Conservation (phyloP, 1,140 invertebrate species). For the Tetramorium simillimum region DNA sequence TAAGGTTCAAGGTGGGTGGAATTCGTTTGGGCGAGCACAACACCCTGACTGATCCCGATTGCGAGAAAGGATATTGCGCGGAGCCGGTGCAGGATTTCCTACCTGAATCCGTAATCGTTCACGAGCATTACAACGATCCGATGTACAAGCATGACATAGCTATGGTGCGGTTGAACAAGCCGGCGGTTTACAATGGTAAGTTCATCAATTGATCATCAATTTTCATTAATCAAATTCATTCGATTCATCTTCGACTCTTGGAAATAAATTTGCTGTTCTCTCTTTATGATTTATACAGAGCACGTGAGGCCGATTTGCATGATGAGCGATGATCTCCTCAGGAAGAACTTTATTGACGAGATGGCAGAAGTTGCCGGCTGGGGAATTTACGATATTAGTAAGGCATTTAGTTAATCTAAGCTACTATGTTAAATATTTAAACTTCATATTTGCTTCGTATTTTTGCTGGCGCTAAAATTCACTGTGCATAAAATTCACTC, state of each 20-base stretch:
- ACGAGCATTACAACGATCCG: slow-evolving; percentile 87
- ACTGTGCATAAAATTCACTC: no score
- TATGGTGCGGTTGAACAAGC: slow-evolving; percentile 86
- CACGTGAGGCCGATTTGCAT: slow-evolving; percentile 88
- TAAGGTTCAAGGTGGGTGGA: slow-evolving; percentile 81
- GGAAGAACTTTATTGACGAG: slow-evolving; percentile 79
- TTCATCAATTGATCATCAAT: slow-evolving; percentile 10
- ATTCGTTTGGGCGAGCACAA: slow-evolving; percentile 88
- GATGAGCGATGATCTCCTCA: slow-evolving; percentile 77
- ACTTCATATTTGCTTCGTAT: not conserved
- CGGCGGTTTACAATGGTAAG: slow-evolving; percentile 85
- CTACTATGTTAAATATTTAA: not conserved
- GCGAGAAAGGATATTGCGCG: slow-evolving; percentile 86
- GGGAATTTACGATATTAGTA: slow-evolving; percentile 82
- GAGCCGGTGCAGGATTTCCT: slow-evolving; percentile 86
- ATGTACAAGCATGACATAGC: slow-evolving; percentile 89
- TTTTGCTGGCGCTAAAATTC: not conserved
- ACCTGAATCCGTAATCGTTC: slow-evolving; percentile 83
- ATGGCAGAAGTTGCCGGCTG: slow-evolving; percentile 86
- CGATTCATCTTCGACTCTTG: not conserved
- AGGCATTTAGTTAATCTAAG: slow-evolving; percentile 15
- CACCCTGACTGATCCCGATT: slow-evolving; percentile 86
- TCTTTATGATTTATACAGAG: slow-evolving; percentile 66
- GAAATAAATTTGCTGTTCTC: not conserved
- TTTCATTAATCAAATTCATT: not conserved